Evolutionary conservation across 2,888 invertebrate species (phyloP), one percentile per base, ranked within the genome.

Genomic region (Plemyria rubiginata): DNA sequence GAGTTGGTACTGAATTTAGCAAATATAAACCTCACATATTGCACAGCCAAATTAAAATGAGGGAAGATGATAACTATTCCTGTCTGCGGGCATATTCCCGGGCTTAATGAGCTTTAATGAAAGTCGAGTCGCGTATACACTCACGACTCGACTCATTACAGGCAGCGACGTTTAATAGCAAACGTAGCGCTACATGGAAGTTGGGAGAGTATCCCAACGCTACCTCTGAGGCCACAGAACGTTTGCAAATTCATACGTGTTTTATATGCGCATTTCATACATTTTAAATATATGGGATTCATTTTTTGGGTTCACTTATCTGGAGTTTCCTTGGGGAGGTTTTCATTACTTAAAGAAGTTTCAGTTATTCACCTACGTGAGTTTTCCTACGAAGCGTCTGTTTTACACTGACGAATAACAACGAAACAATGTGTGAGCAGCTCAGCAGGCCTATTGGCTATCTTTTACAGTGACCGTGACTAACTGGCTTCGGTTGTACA

Each of bases 281-380:
- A 66, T 57, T 48, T 57, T n/a, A n/a, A 56, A 38, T 60, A 65
- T 54, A 60, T 53, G 48, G 56, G 56, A 46, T 53, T 62, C 12
- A 64, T 72, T 62, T 63, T 63, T 52, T 46, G 51, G 48, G 43
- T 55, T 15, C 65, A 71, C 65, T 63, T 61, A 45, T 54, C 48
- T 60, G 32, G 43, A 9, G 45, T 56, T 48, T 54, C 53, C 57
- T 48, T 43, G 8, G 52, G 52, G 53, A 52, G 41, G 0, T 57
- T 46, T 22, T 13, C 41, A 43, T 29, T 57, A n/a, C 8, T 15
- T 57, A n/a, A 1, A 32, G 7, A 32, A 1, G 32, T 32, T 32
- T 32, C 32, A 32, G 32, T 32, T 8, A 32, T 32, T 32, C 32
- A 22, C 22, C 22, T 22, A 22, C 22, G 22, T 22, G 22, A 22